Conservation (phyloP, 2,888 invertebrate species). For the Altica lythri region DNA sequence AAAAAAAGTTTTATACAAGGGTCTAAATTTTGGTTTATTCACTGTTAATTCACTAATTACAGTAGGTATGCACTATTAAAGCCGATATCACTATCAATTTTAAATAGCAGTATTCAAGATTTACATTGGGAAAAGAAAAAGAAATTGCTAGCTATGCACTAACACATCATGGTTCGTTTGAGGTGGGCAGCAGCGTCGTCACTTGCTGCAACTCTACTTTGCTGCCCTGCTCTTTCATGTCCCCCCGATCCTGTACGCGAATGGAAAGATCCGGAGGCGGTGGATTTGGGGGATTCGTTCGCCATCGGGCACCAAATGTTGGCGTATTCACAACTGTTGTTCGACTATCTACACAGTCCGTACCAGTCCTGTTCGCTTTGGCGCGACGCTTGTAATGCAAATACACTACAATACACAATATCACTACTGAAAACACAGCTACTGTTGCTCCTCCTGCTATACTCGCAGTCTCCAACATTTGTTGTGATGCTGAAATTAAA, state of each 20-base stretch:
- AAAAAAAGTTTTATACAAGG: conserved; percentile 34
- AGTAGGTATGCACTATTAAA: conserved; percentile 46
- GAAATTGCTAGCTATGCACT: conserved; percentile 43
- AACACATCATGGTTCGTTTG: conserved; percentile 38
- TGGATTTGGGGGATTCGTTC: conserved; percentile 41
- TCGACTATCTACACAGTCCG: conserved; percentile 54
- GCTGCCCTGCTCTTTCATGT: conserved; percentile 39
- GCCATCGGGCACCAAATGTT: conserved; percentile 54
- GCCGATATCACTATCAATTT: conserved; percentile 47
- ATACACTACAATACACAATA: conserved; percentile 70
- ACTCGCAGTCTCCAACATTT: conserved; percentile 86
- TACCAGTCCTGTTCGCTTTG: conserved; percentile 50
- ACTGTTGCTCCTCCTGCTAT: conserved; percentile 84
- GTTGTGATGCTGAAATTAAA: conserved; percentile 68
- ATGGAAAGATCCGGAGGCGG: conserved; percentile 39
- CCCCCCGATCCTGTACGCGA: conserved; percentile 40
- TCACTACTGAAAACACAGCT: conserved; percentile 71
- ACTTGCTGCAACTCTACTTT: conserved; percentile 49
- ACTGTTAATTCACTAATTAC: conserved; percentile 39
- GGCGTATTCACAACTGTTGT: conserved; percentile 44
- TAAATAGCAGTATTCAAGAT: conserved; percentile 39
- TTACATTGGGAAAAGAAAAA: too few relatives aligned
- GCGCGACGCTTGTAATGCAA: conserved; percentile 66
- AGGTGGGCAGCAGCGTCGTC: conserved; percentile 46
- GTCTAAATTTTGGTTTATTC: conserved; percentile 43